These are phyloP conservation scores for Gymnorhina tibicen DNA, from an alignment of 2,113 vertebrate genomes.

Conservation along the genomic window DNA sequence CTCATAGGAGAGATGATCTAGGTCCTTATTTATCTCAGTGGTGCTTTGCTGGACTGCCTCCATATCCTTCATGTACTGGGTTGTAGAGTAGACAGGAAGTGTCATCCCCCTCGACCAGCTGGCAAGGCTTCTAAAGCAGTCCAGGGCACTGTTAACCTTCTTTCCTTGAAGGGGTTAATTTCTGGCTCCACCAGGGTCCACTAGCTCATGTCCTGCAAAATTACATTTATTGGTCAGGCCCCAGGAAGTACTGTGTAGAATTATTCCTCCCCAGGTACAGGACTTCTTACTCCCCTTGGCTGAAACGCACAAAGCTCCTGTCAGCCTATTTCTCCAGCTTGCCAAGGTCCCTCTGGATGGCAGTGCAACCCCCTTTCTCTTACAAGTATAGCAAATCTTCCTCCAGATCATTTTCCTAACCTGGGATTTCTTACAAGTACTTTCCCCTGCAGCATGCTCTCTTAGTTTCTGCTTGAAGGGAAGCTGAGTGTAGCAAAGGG, in stretches of 20 bases:
- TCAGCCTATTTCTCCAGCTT: background rate
- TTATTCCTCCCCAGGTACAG: background rate
- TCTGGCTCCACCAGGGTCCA: background rate
- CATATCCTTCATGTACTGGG: background rate
- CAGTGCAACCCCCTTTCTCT: background rate
- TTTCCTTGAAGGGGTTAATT: background rate
- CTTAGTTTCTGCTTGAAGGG: background rate
- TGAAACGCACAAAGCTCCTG: background rate
- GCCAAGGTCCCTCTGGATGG: background rate
- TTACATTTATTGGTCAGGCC: background rate
- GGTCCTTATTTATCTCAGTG: background rate
- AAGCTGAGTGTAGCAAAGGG: background rate
- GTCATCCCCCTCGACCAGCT: accelerated
- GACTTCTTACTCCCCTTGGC: background rate
- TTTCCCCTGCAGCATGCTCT: background rate
- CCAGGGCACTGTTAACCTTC: accelerated
- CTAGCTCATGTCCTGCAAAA: background rate
- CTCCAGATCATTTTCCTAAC: background rate
- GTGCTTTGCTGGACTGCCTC: background rate
- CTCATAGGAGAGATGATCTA: background rate
- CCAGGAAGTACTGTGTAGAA: background rate
- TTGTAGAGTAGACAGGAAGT: background rate
- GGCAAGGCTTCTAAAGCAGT: background rate
- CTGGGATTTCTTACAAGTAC: background rate
- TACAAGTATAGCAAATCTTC: background rate